These are phyloP conservation scores for Sus cebifrons DNA, from an alignment of 2,797 vertebrate species.

Conservation along the genomic window DNA sequence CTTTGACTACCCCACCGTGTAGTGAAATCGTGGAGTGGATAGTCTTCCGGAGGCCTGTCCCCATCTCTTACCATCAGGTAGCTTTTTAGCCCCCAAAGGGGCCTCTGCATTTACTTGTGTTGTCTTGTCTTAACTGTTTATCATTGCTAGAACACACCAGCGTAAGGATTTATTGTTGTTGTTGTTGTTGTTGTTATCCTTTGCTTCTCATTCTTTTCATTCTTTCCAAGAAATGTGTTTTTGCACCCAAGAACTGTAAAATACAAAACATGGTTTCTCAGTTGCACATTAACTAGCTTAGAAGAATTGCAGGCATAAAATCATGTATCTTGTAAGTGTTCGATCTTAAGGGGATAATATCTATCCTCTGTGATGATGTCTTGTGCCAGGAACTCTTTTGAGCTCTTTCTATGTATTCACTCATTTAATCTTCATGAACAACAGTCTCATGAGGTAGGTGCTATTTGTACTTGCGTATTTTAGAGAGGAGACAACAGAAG, in stretches of 20 bases:
- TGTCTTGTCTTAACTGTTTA: background rate
- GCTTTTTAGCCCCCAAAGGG: slow-evolving; percentile 59
- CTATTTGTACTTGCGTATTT: background rate
- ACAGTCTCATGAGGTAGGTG: background rate
- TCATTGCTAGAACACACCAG: background rate
- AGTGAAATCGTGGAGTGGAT: slow-evolving; percentile 99
- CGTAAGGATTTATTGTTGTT: background rate
- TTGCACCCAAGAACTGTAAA: slow-evolving; percentile 15
- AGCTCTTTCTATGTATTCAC: background rate
- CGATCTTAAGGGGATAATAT: background rate
- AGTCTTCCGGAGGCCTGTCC: slow-evolving; percentile 95
- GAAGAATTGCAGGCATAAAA: background rate
- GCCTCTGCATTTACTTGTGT: background rate
- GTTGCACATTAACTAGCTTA: background rate
- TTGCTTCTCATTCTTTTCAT: background rate
- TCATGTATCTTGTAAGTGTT: background rate
- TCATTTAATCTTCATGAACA: background rate
- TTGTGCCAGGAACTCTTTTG: background rate
- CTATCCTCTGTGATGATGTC: background rate
- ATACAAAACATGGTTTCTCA: background rate
- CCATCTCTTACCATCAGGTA: slow-evolving; percentile 97
- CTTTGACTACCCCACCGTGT: slow-evolving; percentile 97
- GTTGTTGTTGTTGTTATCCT: background rate
- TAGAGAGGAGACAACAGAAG: background rate
- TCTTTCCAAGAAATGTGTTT: background rate